Evolutionary conservation across 2,797 vertebrate species (phyloP).

Genomic region (Oreochromis mossambicus): DNA sequence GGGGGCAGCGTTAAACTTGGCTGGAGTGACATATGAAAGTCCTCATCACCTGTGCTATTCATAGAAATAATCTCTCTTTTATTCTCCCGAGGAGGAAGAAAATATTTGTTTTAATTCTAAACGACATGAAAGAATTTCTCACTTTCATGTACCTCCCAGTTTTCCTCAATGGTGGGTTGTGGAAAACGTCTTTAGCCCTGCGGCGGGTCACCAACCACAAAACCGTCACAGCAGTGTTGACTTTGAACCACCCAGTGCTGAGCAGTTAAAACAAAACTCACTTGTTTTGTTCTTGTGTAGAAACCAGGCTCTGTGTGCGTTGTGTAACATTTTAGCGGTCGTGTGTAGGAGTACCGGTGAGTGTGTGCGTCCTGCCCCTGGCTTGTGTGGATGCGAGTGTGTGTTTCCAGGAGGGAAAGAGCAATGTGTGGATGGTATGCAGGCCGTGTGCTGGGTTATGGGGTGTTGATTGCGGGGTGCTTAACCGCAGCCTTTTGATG

Average conservation of each 20-base stretch:
- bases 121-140: constrained; percentile 17
- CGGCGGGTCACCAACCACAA: constrained; percentile 41
- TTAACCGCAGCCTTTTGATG: constrained; percentile 64
- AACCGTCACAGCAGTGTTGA: constrained; percentile 3
- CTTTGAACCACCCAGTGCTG: constrained; percentile 48
- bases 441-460: constrained; percentile 61
- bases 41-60: not conserved
- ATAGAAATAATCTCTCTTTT: not conserved
- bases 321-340: constrained; percentile 60
- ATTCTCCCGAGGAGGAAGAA: not conserved
- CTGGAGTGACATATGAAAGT: not conserved
- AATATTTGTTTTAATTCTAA: not conserved
- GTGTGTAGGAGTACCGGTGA: constrained; percentile 18
- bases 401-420: constrained; percentile 32
- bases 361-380: constrained; percentile 20
- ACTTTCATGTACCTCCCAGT: constrained; percentile 2
- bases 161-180: constrained; percentile 21
- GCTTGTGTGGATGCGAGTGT: constrained; percentile 11
- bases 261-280: constrained; percentile 34
- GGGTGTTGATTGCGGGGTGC: constrained; percentile 77
- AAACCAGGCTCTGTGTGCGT: constrained; percentile 21
- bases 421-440: constrained; percentile 60
- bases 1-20: not conserved
- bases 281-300: constrained; percentile 49
- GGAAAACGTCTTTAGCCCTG: constrained; percentile 15